These are phyloP conservation scores for Fulica atra DNA, from an alignment of 2,113 vertebrate genomes.

Conservation along the genomic window DNA sequence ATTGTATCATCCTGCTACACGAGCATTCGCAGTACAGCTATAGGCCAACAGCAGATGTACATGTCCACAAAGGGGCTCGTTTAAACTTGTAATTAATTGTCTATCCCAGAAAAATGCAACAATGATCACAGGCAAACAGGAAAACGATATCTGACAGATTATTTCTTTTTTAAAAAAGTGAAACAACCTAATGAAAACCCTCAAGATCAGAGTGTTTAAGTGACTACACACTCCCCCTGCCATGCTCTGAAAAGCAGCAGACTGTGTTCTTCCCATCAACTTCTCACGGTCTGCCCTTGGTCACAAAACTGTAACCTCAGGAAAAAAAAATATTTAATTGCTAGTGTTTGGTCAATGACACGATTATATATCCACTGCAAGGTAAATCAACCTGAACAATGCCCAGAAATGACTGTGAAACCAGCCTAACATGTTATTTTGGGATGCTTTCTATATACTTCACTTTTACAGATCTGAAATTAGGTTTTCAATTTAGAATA, in stretches of 20 bases:
- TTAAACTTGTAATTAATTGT: background rate
- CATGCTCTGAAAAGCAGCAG: background rate
- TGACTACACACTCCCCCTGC: background rate
- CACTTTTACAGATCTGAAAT: conserved; percentile 43
- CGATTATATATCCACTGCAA: conserved; percentile 28
- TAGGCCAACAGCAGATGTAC: background rate
- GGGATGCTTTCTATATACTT: background rate
- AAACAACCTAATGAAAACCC: background rate
- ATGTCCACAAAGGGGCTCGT: background rate
- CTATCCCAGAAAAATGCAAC: background rate
- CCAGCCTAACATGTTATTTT: background rate
- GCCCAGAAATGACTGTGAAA: background rate
- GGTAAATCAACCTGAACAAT: conserved; percentile 38
- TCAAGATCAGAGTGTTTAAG: background rate
- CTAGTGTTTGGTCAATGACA: conserved; percentile 42
- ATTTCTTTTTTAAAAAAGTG: background rate
- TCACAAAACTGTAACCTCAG: background rate
- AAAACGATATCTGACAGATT: background rate
- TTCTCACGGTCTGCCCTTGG: conserved; percentile 35
- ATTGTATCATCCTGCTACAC: background rate
- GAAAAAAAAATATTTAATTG: conserved; percentile 35
- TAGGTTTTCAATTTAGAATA: conserved; percentile 46
- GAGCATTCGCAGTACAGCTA: background rate
- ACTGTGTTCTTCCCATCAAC: background rate
- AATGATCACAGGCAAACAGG: background rate